Base-by-base conservation (phyloP, 2,113 vertebrate species). In the Lanius ludovicianus region DNA sequence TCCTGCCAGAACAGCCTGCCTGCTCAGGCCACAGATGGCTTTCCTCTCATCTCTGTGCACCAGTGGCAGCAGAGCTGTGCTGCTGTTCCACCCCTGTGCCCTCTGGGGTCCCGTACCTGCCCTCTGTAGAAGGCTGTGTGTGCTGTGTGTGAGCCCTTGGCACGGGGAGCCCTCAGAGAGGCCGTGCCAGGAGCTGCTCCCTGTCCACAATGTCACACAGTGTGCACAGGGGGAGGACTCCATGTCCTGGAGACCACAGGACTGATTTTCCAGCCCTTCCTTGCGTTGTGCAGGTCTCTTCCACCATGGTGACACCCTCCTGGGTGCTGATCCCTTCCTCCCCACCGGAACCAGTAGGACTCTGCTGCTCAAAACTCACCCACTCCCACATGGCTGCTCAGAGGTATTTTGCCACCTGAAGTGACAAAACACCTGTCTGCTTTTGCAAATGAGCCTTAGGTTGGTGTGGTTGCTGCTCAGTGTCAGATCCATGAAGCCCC, bases 141-240 rank as follows among this genome's bases (percentile, higher is more conserved):
- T 35, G 59, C 69, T 8, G 0, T 41, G 18, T 33, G 37, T 1
- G 59, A 52, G 50, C 39, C 41, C 41, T 27, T n/a, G 73, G 50
- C 55, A 24, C 4, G 18, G 49, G 79, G 75, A 90, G n/a, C 33
- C 31, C 15, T 52, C 50, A 37, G 9, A 64, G 23, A 16, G 39
- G 47, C 56, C 0, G 0, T 84, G 76, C 53, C 71, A 47, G 76
- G 57, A 60, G 62, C 65, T 89, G 62, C 68, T 69, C 55, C 17
- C 4, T n/a, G 46, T 22, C 77, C n/a, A 0, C 8, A 22, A 8
- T 49, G 59, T 27, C 59, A 9, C 6, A 1, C 0, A 0, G 9
- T 2, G 44, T 60, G 35, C 75, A 53, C 22, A 22, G 56, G 55
- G 42, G 67, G 70, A 79, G 50, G 39, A 2, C 31, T 53, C 37